Conservation (phyloP, 2,113 vertebrate genomes). For the Calonectris borealis region DNA sequence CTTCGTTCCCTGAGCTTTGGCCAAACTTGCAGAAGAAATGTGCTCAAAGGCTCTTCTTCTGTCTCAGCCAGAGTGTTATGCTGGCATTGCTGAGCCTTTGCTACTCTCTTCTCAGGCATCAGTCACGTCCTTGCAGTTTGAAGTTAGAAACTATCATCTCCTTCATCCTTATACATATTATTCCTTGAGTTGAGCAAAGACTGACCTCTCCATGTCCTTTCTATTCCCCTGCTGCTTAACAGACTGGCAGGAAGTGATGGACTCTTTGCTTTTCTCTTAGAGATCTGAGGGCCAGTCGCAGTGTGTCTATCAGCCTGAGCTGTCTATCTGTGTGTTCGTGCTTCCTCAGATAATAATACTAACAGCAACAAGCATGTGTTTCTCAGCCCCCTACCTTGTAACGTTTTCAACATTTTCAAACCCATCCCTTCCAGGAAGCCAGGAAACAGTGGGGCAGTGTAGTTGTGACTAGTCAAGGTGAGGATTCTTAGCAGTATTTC, state of each 20-base stretch:
- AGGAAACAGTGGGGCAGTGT: not conserved
- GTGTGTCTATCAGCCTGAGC: conserved; percentile 11
- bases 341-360: not conserved
- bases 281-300: not conserved
- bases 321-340: not conserved
- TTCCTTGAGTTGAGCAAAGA: conserved; percentile 35
- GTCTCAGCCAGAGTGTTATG: conserved; percentile 15
- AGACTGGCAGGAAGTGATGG: conserved; percentile 26
- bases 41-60: conserved; percentile 4
- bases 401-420: not conserved
- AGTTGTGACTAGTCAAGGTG: not conserved
- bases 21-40: conserved; percentile 22
- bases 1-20: conserved; percentile 14
- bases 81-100: conserved; percentile 21
- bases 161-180: conserved; percentile 43
- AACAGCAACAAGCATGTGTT: not conserved
- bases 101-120: conserved; percentile 22
- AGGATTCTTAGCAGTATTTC: not conserved
- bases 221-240: conserved; percentile 51
- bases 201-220: conserved; percentile 39
- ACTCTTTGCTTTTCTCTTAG: conserved; percentile 27
- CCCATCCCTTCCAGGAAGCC: not conserved
- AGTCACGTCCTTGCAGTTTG: conserved; percentile 18
- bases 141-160: conserved; percentile 20
- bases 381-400: not conserved